phyloP scores from a whole-genome alignment of 2,113 vertebrate genomes.

The Pogona vitticeps region DNA sequence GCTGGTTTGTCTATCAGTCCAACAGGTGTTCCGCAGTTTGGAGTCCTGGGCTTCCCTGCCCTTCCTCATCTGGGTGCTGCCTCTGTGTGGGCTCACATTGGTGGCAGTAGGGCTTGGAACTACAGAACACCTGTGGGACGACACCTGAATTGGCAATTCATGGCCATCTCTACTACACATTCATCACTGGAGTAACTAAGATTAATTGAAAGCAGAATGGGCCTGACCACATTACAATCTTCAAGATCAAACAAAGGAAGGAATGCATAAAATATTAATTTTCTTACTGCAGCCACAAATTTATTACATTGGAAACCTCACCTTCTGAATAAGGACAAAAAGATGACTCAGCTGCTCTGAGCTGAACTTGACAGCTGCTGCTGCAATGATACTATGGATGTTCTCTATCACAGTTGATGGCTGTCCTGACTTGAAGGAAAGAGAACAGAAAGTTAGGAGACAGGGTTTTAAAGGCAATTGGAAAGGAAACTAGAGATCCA shows the following conservation, averaged over 20 bases:
- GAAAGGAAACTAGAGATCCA: neutral
- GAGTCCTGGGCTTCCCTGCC: no score
- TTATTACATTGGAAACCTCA: conserved; percentile 56
- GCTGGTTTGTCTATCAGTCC: no score
- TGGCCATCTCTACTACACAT: no score
- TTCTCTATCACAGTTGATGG: conserved; percentile 99
- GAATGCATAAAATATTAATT: neutral
- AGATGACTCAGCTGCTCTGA: conserved; percentile 97
- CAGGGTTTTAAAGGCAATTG: neutral
- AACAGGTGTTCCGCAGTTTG: no score
- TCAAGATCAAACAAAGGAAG: neutral
- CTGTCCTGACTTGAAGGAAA: conserved; percentile 86
- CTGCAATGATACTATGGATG: conserved; percentile 97
- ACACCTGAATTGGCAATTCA: no score
- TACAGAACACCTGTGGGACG: no score
- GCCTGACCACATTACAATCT: neutral
- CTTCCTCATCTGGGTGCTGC: no score
- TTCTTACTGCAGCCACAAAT: neutral
- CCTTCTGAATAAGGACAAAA: conserved; percentile 97
- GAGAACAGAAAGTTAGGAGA: conserved; percentile 3
- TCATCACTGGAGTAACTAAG: neutral
- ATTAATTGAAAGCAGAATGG: neutral
- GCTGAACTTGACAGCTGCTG: conserved; percentile 96
- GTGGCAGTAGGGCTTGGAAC: no score
- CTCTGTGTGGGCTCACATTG: no score